Evolutionary conservation across 2,888 invertebrate species (phyloP).

Genomic region (Polylopha cassiicola): DNA sequence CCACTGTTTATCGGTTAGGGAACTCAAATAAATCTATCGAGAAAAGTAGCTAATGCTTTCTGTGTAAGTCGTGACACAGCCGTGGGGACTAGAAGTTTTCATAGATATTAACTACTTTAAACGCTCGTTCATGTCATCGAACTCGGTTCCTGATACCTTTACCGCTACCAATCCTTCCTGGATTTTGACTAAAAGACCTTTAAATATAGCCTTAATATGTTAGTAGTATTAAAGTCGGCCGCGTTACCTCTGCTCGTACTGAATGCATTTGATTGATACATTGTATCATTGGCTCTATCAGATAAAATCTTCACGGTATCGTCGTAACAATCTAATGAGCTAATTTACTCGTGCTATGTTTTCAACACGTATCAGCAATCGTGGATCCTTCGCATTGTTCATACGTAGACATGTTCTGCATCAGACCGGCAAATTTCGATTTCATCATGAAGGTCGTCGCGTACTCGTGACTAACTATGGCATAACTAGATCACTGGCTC

Average conservation of each 20-base stretch:
- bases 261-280: slow-evolving; percentile 19
- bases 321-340: slow-evolving; percentile 22
- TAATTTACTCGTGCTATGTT: slow-evolving; percentile 16
- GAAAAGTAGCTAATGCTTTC: slow-evolving; percentile 55
- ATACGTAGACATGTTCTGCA: slow-evolving; percentile 26
- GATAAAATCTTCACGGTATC: slow-evolving; percentile 25
- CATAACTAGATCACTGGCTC: slow-evolving; percentile 59
- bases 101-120: slow-evolving; percentile 44
- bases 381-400: slow-evolving; percentile 30
- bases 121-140: slow-evolving; percentile 40
- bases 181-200: slow-evolving; percentile 4
- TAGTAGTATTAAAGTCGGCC: slow-evolving; percentile 7
- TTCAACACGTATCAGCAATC: slow-evolving; percentile 22
- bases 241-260: slow-evolving; percentile 1
- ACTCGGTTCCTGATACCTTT: slow-evolving; percentile 30
- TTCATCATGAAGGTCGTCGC: slow-evolving; percentile 61
- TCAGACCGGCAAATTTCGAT: slow-evolving; percentile 52
- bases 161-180: slow-evolving; percentile 10
- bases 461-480: slow-evolving; percentile 49
- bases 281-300: slow-evolving; percentile 21
- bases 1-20: slow-evolving; percentile 62
- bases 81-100: slow-evolving; percentile 50
- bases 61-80: slow-evolving; percentile 62
- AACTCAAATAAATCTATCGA: slow-evolving; percentile 69
- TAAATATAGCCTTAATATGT: slow-evolving; percentile 4